Evolutionary conservation across 2,113 vertebrate genomes (phyloP), one percentile per base, ranked within the genome.

Genomic region (Sinocyclocheilus anophthalmus): DNA sequence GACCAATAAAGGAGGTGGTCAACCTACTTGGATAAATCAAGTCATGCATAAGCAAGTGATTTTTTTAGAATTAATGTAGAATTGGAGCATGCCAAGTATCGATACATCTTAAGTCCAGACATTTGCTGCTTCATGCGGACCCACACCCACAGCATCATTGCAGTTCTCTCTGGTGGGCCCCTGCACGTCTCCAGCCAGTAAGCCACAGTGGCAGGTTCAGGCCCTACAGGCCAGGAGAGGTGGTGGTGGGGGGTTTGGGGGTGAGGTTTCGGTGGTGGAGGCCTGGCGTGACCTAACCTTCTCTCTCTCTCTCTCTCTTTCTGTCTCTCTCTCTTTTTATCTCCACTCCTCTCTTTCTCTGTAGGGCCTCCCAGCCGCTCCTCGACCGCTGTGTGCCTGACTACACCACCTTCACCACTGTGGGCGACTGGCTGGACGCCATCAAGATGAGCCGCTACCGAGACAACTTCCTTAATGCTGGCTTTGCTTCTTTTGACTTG

Each of bases 371-470:
- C 86, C 98, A 99, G 89, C 98, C 98, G 0, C 97, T 99, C 91
- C 95, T 99, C 91, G 98, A 99, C 92, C 97, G 98, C 92, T 98
- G 96, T 0, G 96, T 99, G 81, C 98, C 98, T 0, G 98, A 99
- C 94, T 99, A 99, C 91, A 98, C 97, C 80, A 99, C 98, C 90
- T 99, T 99, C 93, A 97, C 98, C 79, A 99, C 98, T 3, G 98
- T 99, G 92, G 97, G 97, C 78, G 98, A 99, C 94, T 99, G 98
- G 98, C 95, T 99, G 92, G 98, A 99, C 0, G 98, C 98, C 93
- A 99, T 99, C 94, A 99, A 99, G 96, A 99, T 99, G 98, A 98
- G 96, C 87, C 96, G 98, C 88, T 99, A 99, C 95, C 97, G 97
- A 92, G 98, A 99, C 92, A 99, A 96, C 94, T 99, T 99, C 3